Evolutionary conservation across 2,888 invertebrate genomes (phyloP), one percentile per base, ranked within the genome.

Genomic region (Limenitis camilla): DNA sequence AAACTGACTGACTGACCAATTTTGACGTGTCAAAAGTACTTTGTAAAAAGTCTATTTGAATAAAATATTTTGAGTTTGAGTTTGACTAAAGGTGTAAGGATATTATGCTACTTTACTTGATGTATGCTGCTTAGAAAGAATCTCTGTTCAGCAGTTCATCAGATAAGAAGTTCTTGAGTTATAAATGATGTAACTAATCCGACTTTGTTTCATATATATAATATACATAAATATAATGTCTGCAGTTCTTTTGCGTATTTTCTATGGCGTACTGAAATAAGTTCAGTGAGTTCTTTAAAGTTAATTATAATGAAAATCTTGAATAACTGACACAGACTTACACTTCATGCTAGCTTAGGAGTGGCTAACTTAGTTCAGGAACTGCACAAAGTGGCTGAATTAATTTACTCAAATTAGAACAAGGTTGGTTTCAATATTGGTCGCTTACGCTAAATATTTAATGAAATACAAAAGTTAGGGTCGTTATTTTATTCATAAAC

Each of bases 351-450:
- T 50, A 51, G 55, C 60, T 55, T 56, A 57, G 49, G 56, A 58
- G 51, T 56, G 55, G 55, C 50, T 58, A 63, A 61, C 61, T 63
- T 63, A 58, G 60, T 62, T 58, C 56, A 45, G 53, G 53, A 61
- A 60, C 60, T 61, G 59, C 36, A 61, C 60, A 56, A 60, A 59
- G 59, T 60, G 58, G 60, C 53, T 56, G 59, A 55, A 62, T 58
- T 61, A 59, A 61, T 61, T n/a, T 63, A 61, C 55, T 53, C 56
- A 60, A 61, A 63, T 63, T 60, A 59, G 59, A 52, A 55, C 59
- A 52, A 53, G 57, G 55, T 61, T 55, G 61, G 56, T 55, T 61
- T 59, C 60, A 52, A 59, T 61, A 59, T 56, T 53, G 59, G 54
- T 51, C 55, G 53, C 53, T 59, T 52, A 53, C 52, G 56, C 49